Evolutionary conservation across 2,113 vertebrate species (phyloP).

Genomic region (Bubo blakistoni): DNA sequence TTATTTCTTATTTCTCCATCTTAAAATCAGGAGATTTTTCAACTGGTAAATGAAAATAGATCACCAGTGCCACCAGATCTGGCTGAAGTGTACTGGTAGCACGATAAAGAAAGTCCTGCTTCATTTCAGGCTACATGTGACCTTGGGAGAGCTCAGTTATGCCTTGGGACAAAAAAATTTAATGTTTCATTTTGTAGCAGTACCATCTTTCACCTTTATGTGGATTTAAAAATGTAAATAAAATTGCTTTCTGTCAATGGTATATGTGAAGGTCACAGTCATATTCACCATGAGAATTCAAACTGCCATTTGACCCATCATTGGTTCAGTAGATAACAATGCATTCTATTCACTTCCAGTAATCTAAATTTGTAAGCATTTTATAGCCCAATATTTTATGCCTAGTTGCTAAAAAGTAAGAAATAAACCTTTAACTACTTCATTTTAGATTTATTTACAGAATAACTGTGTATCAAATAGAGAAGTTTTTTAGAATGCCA

Average conservation of each 20-base stretch:
- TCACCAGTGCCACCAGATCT: neutral
- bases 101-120: neutral
- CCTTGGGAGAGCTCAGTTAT: constrained; percentile 66
- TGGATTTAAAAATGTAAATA: constrained; percentile 81
- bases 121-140: constrained; percentile 65
- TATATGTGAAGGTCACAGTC: constrained; percentile 70
- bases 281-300: constrained; percentile 62
- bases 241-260: constrained; percentile 72
- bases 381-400: constrained; percentile 73
- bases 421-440: constrained; percentile 71
- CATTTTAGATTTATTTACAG: constrained; percentile 73
- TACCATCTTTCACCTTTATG: constrained; percentile 75
- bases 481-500: constrained; percentile 64
- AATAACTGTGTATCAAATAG: constrained; percentile 51
- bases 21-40: neutral
- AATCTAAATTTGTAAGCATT: constrained; percentile 73
- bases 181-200: constrained; percentile 66
- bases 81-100: neutral
- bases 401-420: constrained; percentile 63
- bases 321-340: constrained; percentile 73
- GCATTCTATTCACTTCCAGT: constrained; percentile 61
- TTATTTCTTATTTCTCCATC: neutral
- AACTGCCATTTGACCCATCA: constrained; percentile 73
- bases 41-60: constrained; percentile 3
- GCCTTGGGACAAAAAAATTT: constrained; percentile 53